Evolutionary conservation across 2,113 vertebrate genomes (phyloP).

Genomic region (Origma solitaria): DNA sequence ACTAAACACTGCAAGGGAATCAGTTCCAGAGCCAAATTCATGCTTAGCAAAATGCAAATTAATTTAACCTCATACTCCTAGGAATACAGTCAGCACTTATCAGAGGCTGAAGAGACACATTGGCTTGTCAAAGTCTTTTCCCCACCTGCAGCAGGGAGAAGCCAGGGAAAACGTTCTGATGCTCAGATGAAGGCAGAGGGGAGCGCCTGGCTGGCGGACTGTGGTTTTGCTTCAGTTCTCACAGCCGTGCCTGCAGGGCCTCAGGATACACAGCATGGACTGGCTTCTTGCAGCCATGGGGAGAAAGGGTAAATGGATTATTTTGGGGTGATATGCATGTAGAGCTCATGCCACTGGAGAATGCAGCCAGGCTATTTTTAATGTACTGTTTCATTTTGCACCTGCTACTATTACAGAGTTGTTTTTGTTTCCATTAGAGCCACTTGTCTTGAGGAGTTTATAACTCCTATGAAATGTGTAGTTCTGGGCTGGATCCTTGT

Average conservation of each 20-base stretch:
- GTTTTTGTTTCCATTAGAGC: constrained; percentile 41
- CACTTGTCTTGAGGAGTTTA: constrained; percentile 47
- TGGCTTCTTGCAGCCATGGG: background rate
- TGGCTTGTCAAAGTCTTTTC: background rate
- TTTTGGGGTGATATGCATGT: background rate
- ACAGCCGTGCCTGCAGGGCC: background rate
- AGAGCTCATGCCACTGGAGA: constrained; percentile 26
- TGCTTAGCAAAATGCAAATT: background rate
- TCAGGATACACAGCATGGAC: background rate
- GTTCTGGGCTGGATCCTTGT: background rate
- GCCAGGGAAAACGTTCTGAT: background rate
- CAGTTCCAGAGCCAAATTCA: background rate
- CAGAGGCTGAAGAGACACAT: background rate
- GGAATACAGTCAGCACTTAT: background rate
- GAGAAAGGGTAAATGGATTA: constrained; percentile 53
- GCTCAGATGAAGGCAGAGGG: background rate
- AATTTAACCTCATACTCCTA: background rate
- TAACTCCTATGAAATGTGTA: background rate
- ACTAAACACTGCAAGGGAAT: background rate
- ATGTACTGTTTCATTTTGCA: constrained; percentile 58
- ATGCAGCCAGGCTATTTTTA: constrained; percentile 53
- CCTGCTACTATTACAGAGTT: constrained; percentile 56
- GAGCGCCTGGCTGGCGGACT: background rate
- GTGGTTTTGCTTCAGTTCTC: background rate
- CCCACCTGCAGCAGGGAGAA: background rate